Base-by-base conservation (phyloP, 2,113 vertebrate species). In the Phodopus roborovskii region DNA sequence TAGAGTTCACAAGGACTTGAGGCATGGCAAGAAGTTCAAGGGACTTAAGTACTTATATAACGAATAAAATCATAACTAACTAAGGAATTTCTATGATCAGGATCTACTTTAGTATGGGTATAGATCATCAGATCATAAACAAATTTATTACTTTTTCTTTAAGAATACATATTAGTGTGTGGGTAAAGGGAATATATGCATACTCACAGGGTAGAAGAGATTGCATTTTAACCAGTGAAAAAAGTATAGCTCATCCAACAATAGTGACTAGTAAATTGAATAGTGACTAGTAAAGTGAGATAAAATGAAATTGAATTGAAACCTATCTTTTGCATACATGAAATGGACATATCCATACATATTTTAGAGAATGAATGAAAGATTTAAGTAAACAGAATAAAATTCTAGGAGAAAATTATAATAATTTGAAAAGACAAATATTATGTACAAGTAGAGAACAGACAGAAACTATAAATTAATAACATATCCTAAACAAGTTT, bases 261-360 rank as follows among this genome's bases (percentile, higher is more conserved):
- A 91, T 66, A 39, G 7, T 19, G 28, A 42, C 53, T 82, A 75
- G 79, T 86, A 90, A 74, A 77, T 13, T 56, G 48, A 79, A 79
- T 56, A 79, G 50, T 79, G 77, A 79, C 22, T 81, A 10, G 2
- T 39, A 56, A 84, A 60, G 68, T 45, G 11, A 20, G 64, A 93
- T 75, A 91, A 88, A 95, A 82, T 66, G 71, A 96, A 75, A 15
- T 58, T 48, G 10, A 93, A 90, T 39, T 42, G 36, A 92, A 90
- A 85, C 5, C 19, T 45, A 22, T 75, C 16, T 88, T 53, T 20
- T 15, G 53, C 7, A 82, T 39, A 58, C 12, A 64, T 56, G 48
- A 45, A 82, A 33, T 28, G 68, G 5, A 75, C 22, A 82, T 24
- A 86, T 20, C 71, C 1, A 84, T 36, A 84, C 4, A 83, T 20